These are phyloP conservation scores for Casuarius casuarius DNA, from an alignment of 2,113 vertebrate species.

Conservation along the genomic window DNA sequence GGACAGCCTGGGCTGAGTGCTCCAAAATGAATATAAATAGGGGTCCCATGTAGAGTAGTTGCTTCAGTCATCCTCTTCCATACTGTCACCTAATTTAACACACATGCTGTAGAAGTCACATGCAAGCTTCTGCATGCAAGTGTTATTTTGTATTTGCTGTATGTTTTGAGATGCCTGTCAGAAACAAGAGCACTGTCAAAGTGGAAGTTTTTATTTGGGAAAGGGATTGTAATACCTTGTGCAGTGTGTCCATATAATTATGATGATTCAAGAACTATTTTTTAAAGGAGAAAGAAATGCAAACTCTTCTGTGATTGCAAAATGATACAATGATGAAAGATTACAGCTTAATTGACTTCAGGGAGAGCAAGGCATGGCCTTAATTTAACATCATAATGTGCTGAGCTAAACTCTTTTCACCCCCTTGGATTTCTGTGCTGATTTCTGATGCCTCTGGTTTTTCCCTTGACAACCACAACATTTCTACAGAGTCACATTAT, in stretches of 20 bases:
- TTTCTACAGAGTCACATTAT: not conserved
- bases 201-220: not conserved
- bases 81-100: not conserved
- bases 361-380: not conserved
- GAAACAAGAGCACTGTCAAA: not conserved
- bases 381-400: conserved; percentile 23
- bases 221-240: not conserved
- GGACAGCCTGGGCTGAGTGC: not conserved
- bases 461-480: not conserved
- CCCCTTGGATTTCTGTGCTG: not conserved
- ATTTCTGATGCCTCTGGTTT: not conserved
- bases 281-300: not conserved
- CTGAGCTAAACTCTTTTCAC: not conserved
- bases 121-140: not conserved
- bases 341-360: conserved; percentile 9
- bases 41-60: not conserved
- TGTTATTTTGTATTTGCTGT: not conserved
- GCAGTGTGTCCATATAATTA: not conserved
- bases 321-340: conserved; percentile 18
- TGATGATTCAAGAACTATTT: not conserved
- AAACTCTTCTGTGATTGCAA: not conserved
- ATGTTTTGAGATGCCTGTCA: not conserved
- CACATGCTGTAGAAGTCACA: not conserved
- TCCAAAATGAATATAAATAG: not conserved
- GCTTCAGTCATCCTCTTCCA: not conserved